phyloP scores from a whole-genome alignment of 2,797 vertebrate genomes.

The Miichthys miiuy region DNA sequence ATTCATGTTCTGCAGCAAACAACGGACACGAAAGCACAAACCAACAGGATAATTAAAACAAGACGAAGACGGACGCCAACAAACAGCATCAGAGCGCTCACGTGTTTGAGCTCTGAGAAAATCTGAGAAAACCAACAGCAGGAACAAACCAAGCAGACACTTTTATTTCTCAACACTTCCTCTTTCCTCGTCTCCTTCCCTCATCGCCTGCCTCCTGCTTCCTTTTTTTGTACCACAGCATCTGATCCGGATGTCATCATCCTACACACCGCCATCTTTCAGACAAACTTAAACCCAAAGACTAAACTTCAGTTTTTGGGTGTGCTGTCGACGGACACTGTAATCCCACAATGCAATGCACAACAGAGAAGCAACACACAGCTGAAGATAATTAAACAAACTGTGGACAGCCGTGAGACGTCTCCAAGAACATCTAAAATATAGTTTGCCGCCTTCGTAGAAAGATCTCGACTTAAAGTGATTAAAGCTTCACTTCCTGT shows the following conservation, averaged over 20 bases:
- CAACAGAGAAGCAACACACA: background rate
- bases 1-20: background rate
- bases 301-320: background rate
- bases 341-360: background rate
- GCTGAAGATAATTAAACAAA: constrained; percentile 22
- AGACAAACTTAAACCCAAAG: background rate
- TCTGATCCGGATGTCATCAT: background rate
- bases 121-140: background rate
- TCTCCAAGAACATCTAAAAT: background rate
- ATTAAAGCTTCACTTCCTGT: background rate
- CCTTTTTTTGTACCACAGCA: background rate
- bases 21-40: background rate
- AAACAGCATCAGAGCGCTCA: constrained; percentile 3
- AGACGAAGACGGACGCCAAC: constrained; percentile 13
- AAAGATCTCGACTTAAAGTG: background rate
- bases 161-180: background rate
- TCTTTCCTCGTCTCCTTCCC: background rate
- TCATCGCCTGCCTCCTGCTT: background rate
- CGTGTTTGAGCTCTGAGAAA: background rate
- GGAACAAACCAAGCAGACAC: background rate
- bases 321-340: background rate
- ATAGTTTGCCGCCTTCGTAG: background rate
- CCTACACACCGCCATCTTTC: background rate
- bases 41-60: constrained; percentile 45
- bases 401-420: background rate